These are phyloP conservation scores for Trachemys scripta DNA, from an alignment of 2,113 vertebrate genomes.

Conservation along the genomic window DNA sequence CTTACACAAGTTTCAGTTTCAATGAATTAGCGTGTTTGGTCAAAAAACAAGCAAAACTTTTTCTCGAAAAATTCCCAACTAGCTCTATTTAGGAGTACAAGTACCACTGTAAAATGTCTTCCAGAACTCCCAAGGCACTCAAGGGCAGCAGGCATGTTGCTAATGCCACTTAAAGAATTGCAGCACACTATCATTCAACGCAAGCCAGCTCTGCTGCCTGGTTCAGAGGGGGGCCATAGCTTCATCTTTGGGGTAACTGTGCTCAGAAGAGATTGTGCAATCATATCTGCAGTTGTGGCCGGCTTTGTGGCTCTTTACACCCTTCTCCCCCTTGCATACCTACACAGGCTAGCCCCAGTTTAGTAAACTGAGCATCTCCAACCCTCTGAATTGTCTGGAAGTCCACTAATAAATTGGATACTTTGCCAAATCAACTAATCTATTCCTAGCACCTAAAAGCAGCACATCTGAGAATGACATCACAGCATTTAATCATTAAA, in stretches of 20 bases:
- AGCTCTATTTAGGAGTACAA: not conserved
- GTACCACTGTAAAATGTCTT: not conserved
- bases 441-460: not conserved
- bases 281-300: not conserved
- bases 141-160: not conserved
- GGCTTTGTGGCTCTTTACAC: not conserved
- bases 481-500: not conserved
- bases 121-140: fast-evolving
- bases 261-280: not conserved
- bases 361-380: not conserved
- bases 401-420: fast-evolving
- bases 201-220: not conserved
- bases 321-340: not conserved
- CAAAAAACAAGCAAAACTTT: not conserved
- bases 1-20: not conserved
- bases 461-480: not conserved
- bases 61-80: not conserved
- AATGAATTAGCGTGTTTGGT: not conserved
- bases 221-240: not conserved
- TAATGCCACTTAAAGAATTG: not conserved
- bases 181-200: fast-evolving
- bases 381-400: not conserved
- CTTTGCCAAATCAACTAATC: not conserved
- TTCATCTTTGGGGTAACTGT: not conserved
- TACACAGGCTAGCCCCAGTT: not conserved